Evolutionary conservation across 2,888 invertebrate genomes (phyloP).

Genomic region (Eugnorisma glareosa): DNA sequence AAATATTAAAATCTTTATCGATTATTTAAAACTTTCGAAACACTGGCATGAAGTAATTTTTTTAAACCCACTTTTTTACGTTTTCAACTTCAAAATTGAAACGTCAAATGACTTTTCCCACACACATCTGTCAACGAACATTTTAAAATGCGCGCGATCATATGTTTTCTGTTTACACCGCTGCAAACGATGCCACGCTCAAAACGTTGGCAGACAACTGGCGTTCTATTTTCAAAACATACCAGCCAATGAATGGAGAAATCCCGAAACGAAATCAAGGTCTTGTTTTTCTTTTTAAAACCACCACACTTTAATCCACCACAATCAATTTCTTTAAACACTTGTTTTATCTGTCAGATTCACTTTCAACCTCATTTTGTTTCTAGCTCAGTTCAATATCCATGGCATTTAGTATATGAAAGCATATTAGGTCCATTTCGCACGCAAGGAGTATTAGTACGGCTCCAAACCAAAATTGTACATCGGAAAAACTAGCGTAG

Average conservation of each 20-base stretch:
- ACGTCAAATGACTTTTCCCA: neutral
- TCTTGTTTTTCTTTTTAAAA: constrained; percentile 52
- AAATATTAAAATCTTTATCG: neutral
- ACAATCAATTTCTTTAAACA: constrained; percentile 19
- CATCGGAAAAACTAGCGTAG: constrained; percentile 80
- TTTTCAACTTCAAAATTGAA: neutral
- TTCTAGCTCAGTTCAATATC: constrained; percentile 47
- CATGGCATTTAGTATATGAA: constrained; percentile 73
- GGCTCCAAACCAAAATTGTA: constrained; percentile 87
- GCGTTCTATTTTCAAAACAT: constrained; percentile 77
- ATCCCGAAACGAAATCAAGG: constrained; percentile 67
- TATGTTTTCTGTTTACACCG: constrained; percentile 76
- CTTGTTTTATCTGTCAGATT: constrained; percentile 5
- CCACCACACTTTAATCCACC: constrained; percentile 14
- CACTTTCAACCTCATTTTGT: neutral
- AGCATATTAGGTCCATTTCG: constrained; percentile 88
- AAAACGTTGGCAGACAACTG: constrained; percentile 70
- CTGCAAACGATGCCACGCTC: constrained; percentile 53
- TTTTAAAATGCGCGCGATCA: constrained; percentile 63
- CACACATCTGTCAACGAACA: constrained; percentile 19
- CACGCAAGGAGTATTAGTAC: constrained; percentile 85
- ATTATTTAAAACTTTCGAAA: no score
- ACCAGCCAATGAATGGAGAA: constrained; percentile 57
- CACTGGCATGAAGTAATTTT: neutral
- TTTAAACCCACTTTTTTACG: neutral